Evolutionary conservation across 2,113 vertebrate genomes (phyloP).

Genomic region (Mugil cephalus): DNA sequence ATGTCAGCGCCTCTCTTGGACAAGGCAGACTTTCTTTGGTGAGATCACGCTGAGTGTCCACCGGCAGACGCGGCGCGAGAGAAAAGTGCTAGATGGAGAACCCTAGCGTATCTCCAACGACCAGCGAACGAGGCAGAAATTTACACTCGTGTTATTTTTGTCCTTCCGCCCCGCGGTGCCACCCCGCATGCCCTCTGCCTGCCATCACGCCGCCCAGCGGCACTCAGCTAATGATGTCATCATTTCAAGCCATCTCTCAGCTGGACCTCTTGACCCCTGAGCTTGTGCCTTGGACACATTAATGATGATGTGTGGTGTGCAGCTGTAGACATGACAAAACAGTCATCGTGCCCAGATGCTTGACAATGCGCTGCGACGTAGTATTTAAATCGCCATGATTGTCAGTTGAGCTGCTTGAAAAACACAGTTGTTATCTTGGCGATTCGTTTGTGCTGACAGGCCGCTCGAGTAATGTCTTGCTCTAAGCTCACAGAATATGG

Average conservation of each 20-base stretch:
- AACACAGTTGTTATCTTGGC: neutral
- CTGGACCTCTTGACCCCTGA: conserved; percentile 55
- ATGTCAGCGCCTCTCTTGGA: conserved; percentile 24
- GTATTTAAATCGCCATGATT: neutral
- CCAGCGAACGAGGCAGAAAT: conserved; percentile 21
- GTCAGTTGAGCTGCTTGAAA: conserved; percentile 17
- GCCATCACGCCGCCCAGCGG: conserved; percentile 53
- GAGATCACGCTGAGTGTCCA: conserved; percentile 13
- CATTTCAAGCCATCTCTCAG: conserved; percentile 60
- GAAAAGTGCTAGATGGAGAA: conserved; percentile 10
- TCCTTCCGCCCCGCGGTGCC: conserved; percentile 50
- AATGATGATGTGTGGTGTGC: conserved; percentile 41
- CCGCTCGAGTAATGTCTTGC: neutral
- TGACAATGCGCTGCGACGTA: conserved; percentile 22
- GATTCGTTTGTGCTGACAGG: neutral
- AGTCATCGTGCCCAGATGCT: conserved; percentile 15
- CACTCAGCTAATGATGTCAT: conserved; percentile 68
- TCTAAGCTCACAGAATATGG: neutral
- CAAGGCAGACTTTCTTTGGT: neutral
- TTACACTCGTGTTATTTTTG: conserved; percentile 66
- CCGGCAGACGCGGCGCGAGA: conserved; percentile 10
- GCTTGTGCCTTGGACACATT: conserved; percentile 30
- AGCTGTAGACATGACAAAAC: conserved; percentile 56
- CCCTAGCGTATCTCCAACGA: neutral
- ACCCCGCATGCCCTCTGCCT: conserved; percentile 56